Conservation (phyloP, 2,888 invertebrate species). For the Halictus ligatus region DNA sequence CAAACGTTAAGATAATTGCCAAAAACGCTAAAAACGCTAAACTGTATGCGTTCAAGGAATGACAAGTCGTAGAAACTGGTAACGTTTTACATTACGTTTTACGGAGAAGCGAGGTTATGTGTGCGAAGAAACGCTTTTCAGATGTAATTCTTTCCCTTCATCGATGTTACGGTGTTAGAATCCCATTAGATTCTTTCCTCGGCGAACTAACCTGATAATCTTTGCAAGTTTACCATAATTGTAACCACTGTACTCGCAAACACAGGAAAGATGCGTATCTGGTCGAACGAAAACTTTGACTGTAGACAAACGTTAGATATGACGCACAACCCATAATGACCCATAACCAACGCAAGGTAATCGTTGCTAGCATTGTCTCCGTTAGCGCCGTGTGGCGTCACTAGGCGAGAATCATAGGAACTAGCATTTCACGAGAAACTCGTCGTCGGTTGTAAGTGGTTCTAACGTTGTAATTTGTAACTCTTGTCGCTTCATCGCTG, state of each 20-base stretch:
- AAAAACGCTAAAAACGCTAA: background rate
- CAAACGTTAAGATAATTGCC: background rate
- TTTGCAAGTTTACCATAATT: background rate
- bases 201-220: background rate
- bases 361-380: background rate
- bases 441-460: background rate
- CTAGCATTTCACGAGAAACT: background rate
- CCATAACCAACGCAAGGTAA: constrained; percentile 44
- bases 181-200: background rate
- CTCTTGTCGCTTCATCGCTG: background rate
- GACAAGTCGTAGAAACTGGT: background rate
- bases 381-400: constrained; percentile 46
- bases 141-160: background rate
- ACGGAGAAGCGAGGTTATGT: constrained; percentile 48
- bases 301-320: constrained; percentile 10
- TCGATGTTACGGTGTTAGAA: background rate
- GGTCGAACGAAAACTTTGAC: background rate
- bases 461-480: background rate
- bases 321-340: background rate
- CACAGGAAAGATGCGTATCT: background rate
- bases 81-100: constrained; percentile 30
- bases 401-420: background rate
- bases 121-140: background rate
- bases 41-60: background rate
- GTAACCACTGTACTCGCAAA: background rate